Evolutionary conservation across 1,140 invertebrate species (phyloP).

Genomic region (Nylanderia fulva): DNA sequence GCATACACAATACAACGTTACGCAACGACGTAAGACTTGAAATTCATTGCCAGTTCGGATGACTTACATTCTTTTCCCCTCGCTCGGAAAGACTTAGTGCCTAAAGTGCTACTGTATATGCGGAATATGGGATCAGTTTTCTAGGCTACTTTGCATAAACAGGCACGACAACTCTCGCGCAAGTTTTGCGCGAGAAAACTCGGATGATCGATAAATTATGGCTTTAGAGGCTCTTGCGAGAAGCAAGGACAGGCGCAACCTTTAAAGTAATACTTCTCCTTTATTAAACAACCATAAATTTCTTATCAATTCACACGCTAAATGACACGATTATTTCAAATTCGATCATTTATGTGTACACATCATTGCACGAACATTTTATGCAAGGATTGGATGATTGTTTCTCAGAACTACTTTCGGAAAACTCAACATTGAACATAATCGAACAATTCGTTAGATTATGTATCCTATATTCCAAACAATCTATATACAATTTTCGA

Average conservation of each 20-base stretch:
- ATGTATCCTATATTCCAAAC: neutral
- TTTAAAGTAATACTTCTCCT: neutral
- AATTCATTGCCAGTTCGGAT: conserved; percentile 62
- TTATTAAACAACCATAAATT: neutral
- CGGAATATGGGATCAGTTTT: conserved; percentile 69
- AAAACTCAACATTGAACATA: neutral
- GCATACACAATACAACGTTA: conserved; percentile 29
- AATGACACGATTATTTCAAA: too few relatives aligned
- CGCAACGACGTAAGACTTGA: conserved; percentile 61
- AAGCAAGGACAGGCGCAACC: neutral
- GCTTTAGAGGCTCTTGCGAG: neutral
- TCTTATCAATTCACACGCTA: neutral
- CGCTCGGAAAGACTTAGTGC: conserved; percentile 58
- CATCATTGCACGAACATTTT: too few relatives aligned
- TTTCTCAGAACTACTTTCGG: neutral
- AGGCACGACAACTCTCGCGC: conserved; percentile 45
- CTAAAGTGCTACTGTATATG: conserved; percentile 60
- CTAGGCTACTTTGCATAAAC: conserved; percentile 64
- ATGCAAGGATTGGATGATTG: neutral
- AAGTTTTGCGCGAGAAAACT: conserved; percentile 51
- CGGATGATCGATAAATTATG: conserved; percentile 56
- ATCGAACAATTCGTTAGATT: neutral
- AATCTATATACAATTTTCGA: neutral
- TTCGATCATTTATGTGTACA: neutral
- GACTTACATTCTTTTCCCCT: conserved; percentile 61